phyloP scores from a whole-genome alignment of 2,113 vertebrate species.

The Colossoma macropomum region DNA sequence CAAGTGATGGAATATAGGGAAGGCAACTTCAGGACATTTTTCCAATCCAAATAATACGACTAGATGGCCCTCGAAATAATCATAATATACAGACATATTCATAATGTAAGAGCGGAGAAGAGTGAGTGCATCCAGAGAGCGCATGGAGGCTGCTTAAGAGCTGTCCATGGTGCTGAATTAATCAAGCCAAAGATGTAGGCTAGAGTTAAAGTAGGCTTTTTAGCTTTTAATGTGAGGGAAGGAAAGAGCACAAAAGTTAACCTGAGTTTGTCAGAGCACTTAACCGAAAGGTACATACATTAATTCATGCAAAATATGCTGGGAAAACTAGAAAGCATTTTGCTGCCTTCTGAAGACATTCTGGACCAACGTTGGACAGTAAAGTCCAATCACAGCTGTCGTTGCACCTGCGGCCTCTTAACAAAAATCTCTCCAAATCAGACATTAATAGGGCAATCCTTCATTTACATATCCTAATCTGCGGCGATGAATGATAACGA shows the following conservation, averaged over 20 bases:
- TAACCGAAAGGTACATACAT: background rate
- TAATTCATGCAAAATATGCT: background rate
- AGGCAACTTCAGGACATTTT: background rate
- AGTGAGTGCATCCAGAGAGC: background rate
- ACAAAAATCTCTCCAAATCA: background rate
- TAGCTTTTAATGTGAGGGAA: background rate
- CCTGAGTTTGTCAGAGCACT: background rate
- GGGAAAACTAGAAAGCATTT: background rate
- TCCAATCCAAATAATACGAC: background rate
- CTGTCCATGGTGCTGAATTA: slow-evolving; percentile 69
- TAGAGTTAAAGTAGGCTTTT: background rate
- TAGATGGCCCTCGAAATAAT: background rate
- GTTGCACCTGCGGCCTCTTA: background rate
- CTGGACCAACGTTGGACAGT: background rate
- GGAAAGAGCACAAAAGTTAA: background rate
- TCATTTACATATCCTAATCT: slow-evolving; percentile 31
- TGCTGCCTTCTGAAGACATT: background rate
- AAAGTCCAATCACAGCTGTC: slow-evolving; percentile 19
- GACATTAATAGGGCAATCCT: slow-evolving; percentile 20
- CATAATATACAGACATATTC: slow-evolving; percentile 7
- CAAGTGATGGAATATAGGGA: background rate
- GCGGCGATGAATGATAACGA: slow-evolving; percentile 9
- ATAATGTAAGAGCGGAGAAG: background rate
- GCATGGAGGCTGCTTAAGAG: slow-evolving; percentile 20
- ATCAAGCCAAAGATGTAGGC: background rate